Evolutionary conservation across 1,140 invertebrate genomes (phyloP), one percentile per base, ranked within the genome.

Genomic region (Reticulitermes speratus): DNA sequence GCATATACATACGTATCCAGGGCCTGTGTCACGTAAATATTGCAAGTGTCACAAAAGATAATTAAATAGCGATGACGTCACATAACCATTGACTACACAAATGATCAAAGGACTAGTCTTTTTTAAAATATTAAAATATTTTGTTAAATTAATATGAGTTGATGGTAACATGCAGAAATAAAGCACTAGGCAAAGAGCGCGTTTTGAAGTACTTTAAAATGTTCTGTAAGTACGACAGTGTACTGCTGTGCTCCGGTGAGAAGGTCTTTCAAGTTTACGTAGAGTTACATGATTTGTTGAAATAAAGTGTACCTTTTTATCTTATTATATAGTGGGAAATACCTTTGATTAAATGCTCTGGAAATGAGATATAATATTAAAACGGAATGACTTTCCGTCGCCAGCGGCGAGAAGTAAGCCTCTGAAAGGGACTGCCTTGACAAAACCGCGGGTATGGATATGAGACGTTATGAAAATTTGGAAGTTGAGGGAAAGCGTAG

Each of bases 11-110:
- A 21, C 52, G 52, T 55, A 55, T 55, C 52, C 52, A 55, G 11
- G 3, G 14, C 19, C 65, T 59, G 25, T 30, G 65, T 75, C 65
- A 75, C 65, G 65, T 30, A 75, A 25, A 75, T 25, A 75, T 75
- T 75, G 65, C 65, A 75, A 75, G 65, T 75, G 65, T 75, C 65
- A 75, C 65, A 75, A 75, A 75, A 75, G 65, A 75, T 75, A 75
- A 75, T 75, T 75, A 75, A 75, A 75, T 14, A 25, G 65, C 52
- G 52, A 55, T 75, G 65, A 75, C 65, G 65, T 75, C 65, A 75
- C n/a, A 30, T 75, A 30, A 25, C 65, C 65, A 75, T 75, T 75
- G 65, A 75, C 65, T 75, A 75, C 16, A 75, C n/a, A 75, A 55
- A 75, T 75, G 65, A 75, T 75, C 65, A 75, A 75, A 75, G 65